Conservation (phyloP, 1,140 invertebrate genomes). For the Drosophila sproati region DNA sequence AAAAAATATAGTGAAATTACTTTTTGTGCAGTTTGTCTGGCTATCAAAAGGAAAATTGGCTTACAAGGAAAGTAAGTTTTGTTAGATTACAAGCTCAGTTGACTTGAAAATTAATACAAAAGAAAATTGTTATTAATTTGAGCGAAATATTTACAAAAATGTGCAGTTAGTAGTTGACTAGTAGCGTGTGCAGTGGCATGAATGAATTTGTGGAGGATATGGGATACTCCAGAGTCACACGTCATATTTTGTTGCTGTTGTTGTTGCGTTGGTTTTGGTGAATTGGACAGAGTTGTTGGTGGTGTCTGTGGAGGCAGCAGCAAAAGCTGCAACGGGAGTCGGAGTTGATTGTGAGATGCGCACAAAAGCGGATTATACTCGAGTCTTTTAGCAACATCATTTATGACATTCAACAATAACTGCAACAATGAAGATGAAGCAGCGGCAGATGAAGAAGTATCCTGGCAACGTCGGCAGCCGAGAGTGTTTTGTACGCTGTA, state of each 20-base stretch:
- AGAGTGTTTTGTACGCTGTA: slow-evolving; percentile 11
- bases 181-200: too few species aligned
- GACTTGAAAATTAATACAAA: too few species aligned
- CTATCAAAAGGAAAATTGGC: too few species aligned
- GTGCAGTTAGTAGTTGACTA: too few species aligned
- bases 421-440: slow-evolving; percentile 16
- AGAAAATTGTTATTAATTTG: too few species aligned
- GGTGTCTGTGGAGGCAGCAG: not conserved
- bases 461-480: slow-evolving; percentile 14
- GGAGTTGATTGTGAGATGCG: slow-evolving; percentile 79
- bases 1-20: too few species aligned
- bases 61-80: too few species aligned
- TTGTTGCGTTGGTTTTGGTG: not conserved
- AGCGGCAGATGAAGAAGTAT: slow-evolving; percentile 3
- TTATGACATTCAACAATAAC: slow-evolving; percentile 80
- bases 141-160: too few species aligned
- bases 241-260: slow-evolving; percentile 6
- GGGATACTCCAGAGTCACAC: not conserved
- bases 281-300: not conserved
- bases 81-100: too few species aligned
- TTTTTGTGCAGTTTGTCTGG: too few species aligned
- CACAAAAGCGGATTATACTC: slow-evolving; percentile 80
- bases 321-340: slow-evolving; percentile 6
- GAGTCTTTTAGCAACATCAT: slow-evolving; percentile 78
- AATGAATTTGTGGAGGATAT: too few species aligned